Percentiles rank a stretch among this genome's conserved stretches.
These are phyloP conservation scores for Macropus fuliginosus DNA, from an alignment of 2,797 vertebrate genomes.

Conservation along the genomic window DNA sequence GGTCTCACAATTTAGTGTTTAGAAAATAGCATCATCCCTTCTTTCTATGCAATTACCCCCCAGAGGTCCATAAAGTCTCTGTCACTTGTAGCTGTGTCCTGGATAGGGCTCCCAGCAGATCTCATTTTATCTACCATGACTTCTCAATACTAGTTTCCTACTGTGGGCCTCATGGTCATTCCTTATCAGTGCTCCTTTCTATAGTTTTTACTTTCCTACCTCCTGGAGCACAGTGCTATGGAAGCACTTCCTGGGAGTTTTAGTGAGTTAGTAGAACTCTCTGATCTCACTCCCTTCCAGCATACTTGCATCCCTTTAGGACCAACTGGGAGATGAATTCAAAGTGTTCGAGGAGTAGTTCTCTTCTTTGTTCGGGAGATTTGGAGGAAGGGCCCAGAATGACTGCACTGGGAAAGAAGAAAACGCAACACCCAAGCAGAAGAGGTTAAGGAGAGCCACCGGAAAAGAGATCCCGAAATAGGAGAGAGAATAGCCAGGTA, in stretches of 20 bases:
- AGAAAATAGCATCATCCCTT: neutral
- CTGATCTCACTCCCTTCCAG: neutral
- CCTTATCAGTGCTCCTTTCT: neutral
- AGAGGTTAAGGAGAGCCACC: neutral
- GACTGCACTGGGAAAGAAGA: neutral
- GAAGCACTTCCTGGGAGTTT: neutral
- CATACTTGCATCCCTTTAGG: neutral
- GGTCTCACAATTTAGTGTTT: neutral
- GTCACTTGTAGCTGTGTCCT: neutral
- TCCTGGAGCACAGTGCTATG: neutral
- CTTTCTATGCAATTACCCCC: neutral
- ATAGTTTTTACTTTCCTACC: neutral
- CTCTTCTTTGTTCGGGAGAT: neutral
- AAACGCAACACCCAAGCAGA: neutral
- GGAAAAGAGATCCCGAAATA: neutral
- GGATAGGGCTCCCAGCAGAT: neutral
- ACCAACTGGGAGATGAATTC: neutral
- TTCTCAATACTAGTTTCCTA: neutral
- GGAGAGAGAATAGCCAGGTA: neutral
- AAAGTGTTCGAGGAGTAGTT: neutral
- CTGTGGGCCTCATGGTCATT: neutral
- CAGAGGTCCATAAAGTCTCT: neutral
- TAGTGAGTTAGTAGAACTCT: neutral
- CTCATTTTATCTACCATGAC: neutral
- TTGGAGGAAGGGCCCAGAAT: neutral